Base-by-base conservation (phyloP, 1,140 invertebrate genomes). In the Ganaspis sp. region DNA sequence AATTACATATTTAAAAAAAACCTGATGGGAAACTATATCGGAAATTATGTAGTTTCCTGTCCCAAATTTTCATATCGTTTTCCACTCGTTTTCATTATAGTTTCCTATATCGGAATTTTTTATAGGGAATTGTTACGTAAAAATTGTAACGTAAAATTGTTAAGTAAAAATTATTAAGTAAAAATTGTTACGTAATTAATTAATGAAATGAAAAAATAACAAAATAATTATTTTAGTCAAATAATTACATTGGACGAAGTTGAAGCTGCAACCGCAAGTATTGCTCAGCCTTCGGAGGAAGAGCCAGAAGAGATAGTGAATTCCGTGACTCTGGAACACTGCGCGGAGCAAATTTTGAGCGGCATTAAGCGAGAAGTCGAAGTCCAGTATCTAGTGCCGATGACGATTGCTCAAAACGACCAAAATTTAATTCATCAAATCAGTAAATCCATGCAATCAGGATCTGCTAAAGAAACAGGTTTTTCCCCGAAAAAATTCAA, bases 331-430 rank as follows among this genome's bases (percentile, higher is more conserved):
- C 79, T 92, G 34, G 90, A 92, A 72, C 90, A 92, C 70, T 90
- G 89, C n/a, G 92, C 92, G 0, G 92, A 92, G 70, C 87, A 92
- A 81, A 93, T 92, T 74, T 81, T 92, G 9, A 92, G 87, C 42
- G 92, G 92, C 17, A 85, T 92, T 0, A 92, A 92, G 76, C 87
- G 85, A 49, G 88, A 92, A 34, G 92, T 92, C 1, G 91, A 92
- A 79, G 92, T 92, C 26, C 91, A 92, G 78, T 92, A 92, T 84
- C 72, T 92, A 4, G 86, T 91, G 17, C 90, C 91, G 21, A 91
- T 91, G 87, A 82, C 86, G 73, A 53, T 88, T 8, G 79, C 87
- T 4, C 85, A 80, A 74, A 81, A 74, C 34, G 84, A 87, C 29
- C 70, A 78, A 9, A 79, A 75, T 70, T 9, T 23, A 21, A 42